Evolutionary conservation across 2,797 vertebrate genomes (phyloP), one percentile per base, ranked within the genome.

Genomic region (Tinamus major): DNA sequence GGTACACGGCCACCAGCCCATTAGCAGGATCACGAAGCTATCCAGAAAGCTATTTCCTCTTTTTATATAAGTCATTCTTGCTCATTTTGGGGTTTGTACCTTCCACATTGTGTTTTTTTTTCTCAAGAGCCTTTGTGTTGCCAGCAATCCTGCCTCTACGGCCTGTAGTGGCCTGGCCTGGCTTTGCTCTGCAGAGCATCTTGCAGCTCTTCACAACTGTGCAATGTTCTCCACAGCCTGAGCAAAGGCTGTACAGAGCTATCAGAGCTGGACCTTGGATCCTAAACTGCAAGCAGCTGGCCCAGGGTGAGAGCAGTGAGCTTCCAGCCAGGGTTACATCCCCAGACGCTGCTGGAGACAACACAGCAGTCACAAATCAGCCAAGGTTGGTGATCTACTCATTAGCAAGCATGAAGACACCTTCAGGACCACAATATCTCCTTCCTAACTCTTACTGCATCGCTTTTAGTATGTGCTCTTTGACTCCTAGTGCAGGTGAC

Each of bases 201-300:
- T 48, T 0, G 0, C 33, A 19, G 64, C 18, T 77, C 6, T 8
- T 80, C 9, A 18, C 63, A n/a, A 51, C 27, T 13, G 8, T 41
- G 23, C 41, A 20, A 48, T 2, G 18, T 8, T 10, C 58, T 26
- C 5, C 1, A 41, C 26, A 18, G 17, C 41, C 2, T 4, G 41
- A 69, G 23, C 48, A 29, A n/a, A 0, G 1, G 11, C 26, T 42
- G 1, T 49, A 26, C 21, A 68, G 33, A 24, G 8, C 49, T 42
- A 18, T 13, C 26, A 48, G 62, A 49, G 9, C 21, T 33, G 23
- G 37, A 19, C 21, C 56, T 49, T 29, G 53, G 31, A 14, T 15
- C 51, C 31, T 55, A 44, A 31, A 21, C 16, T 8, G 3, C 16
- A 58, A 49, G 27, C 48, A 1, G 1, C 7, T 69, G 59, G 46